Conservation (phyloP, 2,113 vertebrate genomes). For the Craseonycteris thonglongyai region DNA sequence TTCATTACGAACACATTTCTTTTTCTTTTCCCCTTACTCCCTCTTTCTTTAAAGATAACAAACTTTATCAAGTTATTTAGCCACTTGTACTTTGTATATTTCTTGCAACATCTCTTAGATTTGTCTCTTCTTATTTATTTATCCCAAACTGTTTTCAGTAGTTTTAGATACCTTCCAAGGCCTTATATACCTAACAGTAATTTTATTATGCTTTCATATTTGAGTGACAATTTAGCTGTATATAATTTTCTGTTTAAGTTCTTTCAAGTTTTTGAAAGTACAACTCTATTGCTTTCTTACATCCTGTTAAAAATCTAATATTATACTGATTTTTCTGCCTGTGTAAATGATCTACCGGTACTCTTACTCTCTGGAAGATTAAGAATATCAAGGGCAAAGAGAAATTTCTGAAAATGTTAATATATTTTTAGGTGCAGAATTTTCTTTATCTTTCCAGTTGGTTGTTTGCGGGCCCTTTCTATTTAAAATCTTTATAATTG, state of each 20-base stretch:
- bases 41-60: background rate
- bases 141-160: background rate
- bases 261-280: background rate
- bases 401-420: background rate
- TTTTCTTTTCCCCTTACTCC: background rate
- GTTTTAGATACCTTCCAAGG: background rate
- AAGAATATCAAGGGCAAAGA: background rate
- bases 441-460: background rate
- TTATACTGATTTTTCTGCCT: background rate
- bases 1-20: background rate
- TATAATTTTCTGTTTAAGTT: background rate
- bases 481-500: conserved; percentile 12
- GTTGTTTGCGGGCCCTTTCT: background rate
- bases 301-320: background rate
- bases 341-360: background rate
- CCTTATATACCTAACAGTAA: background rate
- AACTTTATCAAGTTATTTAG: background rate
- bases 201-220: background rate
- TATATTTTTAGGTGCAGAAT: background rate
- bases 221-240: background rate
- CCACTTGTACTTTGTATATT: background rate
- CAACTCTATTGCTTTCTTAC: background rate
- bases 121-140: background rate
- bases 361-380: background rate
- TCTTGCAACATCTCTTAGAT: background rate